Evolutionary conservation across 2,888 invertebrate genomes (phyloP), one percentile per base, ranked within the genome.

Genomic region (Drosophila subsilvestris): DNA sequence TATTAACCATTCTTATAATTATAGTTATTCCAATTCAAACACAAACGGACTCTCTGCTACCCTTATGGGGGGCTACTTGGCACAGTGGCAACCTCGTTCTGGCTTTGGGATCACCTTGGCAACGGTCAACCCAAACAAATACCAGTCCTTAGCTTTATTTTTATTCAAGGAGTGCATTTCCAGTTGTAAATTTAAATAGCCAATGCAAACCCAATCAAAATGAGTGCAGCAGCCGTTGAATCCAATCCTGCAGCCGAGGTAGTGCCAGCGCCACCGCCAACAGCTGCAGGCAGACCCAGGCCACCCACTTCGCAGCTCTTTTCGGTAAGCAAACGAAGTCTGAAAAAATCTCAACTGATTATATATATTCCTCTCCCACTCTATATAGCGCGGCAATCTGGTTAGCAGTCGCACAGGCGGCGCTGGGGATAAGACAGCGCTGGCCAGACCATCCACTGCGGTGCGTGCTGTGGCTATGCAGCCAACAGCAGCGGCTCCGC

Each of bases 391-490:
- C 9, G 92, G 91, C 9, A 91, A 91, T 74, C 78, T 91, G 68
- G 80, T 90, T 0, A 91, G 92, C 68, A 91, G 91, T 69, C 90
- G 91, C 8, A 66, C 86, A 53, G 82, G 80, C 25, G 88, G 85
- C 25, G 25, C 0, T 1, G 88, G 82, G 1, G 92, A 92, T 48
- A 90, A 89, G 65, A 80, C 89, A 0, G 78, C 86, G 3, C 54
- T 91, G 53, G 93, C 93, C 25, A 92, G 99, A 63, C 99, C 99
- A 0, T 98, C 99, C 94, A 99, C 99, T 3, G 99, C 99, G 2
- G 97, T 99, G 44, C 94, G 98, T 63, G 99, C 98, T 9, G 99
- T 98, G 27, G 99, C 1, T 99, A 98, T 91, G 97, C 97, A 5
- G 97, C 98, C 2, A 94, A 94, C 88, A 80, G 75, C 29, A 82